A percentile compares a stretch with the other conserved stretches of the same genome.
phyloP scores from a whole-genome alignment of 2,113 vertebrate genomes.

The Lampris incognitus region DNA sequence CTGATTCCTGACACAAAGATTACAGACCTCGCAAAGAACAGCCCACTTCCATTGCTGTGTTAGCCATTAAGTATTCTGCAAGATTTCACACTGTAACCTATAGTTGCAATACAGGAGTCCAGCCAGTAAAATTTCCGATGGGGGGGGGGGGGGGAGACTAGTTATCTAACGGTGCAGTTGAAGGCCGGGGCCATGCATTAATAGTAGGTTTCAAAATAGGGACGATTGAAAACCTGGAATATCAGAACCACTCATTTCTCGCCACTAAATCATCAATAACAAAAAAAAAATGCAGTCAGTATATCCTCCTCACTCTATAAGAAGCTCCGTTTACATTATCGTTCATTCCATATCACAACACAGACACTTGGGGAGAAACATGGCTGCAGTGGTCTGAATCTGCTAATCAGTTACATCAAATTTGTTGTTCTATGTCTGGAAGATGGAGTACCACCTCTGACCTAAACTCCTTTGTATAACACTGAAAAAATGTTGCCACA shows the following conservation, averaged over 20 bases:
- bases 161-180: background rate
- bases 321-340: conserved; percentile 20
- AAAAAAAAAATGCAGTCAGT: background rate
- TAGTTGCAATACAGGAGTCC: too few relatives aligned
- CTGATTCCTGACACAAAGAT: conserved; percentile 64
- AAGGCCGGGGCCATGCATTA: background rate
- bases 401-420: conserved; percentile 31
- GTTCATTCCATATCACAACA: conserved; percentile 18
- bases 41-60: conserved; percentile 15
- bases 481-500: conserved; percentile 15
- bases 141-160: too few relatives aligned
- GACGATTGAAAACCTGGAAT: background rate
- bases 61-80: conserved; percentile 10
- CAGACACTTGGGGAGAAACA: conserved; percentile 4
- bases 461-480: conserved; percentile 9
- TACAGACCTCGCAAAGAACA: conserved; percentile 41
- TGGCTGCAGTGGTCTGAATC: background rate
- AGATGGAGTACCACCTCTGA: conserved; percentile 30
- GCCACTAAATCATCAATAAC: background rate
- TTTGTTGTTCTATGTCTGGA: conserved; percentile 41
- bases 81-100: conserved; percentile 38
- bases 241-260: too few relatives aligned
- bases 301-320: background rate
- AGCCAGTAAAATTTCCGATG: too few relatives aligned
- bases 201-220: background rate